A percentile compares a stretch with the other conserved stretches of the same genome.
Conservation (phyloP, 2,113 vertebrate species). For the Malaclemys terrapin region DNA sequence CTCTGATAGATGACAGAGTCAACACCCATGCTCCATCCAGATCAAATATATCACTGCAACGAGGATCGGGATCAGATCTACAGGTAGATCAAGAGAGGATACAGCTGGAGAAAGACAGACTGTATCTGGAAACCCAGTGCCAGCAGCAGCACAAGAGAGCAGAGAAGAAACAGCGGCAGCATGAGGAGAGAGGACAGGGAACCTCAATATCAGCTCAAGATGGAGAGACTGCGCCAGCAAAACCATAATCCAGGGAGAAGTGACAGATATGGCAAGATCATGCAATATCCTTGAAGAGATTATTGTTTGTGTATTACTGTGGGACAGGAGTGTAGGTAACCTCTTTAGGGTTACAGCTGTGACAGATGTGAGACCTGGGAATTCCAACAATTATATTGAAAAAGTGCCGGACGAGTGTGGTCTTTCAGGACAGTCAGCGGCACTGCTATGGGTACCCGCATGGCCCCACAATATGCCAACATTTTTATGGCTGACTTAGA, state of each 20-base stretch:
- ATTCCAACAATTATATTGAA: background rate
- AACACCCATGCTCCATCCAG: background rate
- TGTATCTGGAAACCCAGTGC: background rate
- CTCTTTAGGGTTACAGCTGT: background rate
- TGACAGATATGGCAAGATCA: background rate
- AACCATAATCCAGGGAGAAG: background rate
- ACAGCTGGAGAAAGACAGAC: background rate
- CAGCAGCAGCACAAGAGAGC: too few species aligned
- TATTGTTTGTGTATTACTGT: background rate
- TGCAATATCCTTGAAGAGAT: background rate
- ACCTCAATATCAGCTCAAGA: background rate
- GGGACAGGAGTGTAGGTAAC: background rate
- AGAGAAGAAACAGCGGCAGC: background rate
- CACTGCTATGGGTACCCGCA: too few species aligned
- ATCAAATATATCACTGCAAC: background rate
- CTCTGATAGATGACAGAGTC: background rate
- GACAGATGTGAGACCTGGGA: background rate
- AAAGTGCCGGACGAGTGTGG: background rate
- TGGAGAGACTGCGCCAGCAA: background rate
- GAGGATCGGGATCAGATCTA: background rate
- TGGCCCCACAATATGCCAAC: too few species aligned
- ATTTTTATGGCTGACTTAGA: too few species aligned
- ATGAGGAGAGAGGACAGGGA: background rate
- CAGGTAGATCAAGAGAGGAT: background rate
- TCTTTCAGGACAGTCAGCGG: background rate